Conservation (phyloP, 2,797 vertebrate species). For the Numenius phaeopus region DNA sequence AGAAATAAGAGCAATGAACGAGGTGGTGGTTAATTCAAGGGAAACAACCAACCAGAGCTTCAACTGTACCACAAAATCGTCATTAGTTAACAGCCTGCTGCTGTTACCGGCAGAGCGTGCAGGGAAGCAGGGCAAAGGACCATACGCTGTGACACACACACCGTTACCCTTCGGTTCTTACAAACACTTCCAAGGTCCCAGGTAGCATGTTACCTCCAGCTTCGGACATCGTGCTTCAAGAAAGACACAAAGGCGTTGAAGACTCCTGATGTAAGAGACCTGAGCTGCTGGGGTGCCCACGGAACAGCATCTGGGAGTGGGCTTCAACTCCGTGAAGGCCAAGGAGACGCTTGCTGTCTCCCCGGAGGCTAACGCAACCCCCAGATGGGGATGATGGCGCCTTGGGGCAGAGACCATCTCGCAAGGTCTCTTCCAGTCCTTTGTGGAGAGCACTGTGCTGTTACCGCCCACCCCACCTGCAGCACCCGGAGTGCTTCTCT, state of each 20-base stretch:
- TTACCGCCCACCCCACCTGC: not conserved
- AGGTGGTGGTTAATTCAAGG: not conserved
- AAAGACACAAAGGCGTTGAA: not conserved
- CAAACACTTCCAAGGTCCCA: not conserved
- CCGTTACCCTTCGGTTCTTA: not conserved
- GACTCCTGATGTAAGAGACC: not conserved
- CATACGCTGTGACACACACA: accelerated
- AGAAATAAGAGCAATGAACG: not conserved
- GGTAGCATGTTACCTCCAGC: not conserved
- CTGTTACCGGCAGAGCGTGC: not conserved
- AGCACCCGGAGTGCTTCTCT: not conserved
- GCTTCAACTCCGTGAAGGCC: not conserved
- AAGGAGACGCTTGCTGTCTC: not conserved
- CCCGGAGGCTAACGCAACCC: not conserved
- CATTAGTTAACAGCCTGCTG: not conserved
- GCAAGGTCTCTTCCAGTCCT: not conserved
- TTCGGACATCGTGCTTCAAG: not conserved
- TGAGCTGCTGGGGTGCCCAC: not conserved
- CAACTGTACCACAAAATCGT: not conserved
- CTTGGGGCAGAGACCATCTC: not conserved
- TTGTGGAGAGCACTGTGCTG: not conserved
- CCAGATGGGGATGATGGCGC: not conserved
- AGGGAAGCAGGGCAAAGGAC: not conserved
- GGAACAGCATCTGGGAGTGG: not conserved
- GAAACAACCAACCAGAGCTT: not conserved